A percentile compares a stretch with the other conserved stretches of the same genome.
Conservation (phyloP, 1,140 invertebrate genomes). For the Drosophila ironensis region DNA sequence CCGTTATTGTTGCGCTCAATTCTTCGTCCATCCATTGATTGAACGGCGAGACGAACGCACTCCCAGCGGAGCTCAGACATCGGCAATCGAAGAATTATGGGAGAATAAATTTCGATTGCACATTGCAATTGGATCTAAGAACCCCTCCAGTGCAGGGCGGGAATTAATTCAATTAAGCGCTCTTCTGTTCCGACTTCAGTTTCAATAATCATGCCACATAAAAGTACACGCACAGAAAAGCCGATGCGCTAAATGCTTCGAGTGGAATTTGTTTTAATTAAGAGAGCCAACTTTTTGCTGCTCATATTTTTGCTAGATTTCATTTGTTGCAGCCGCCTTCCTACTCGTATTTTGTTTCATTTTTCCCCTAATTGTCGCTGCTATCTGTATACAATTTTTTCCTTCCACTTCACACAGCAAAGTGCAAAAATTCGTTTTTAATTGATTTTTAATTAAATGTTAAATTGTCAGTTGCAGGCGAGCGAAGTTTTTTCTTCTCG, state of each 20-base stretch:
- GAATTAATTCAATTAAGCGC: constrained; percentile 66
- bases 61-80: constrained; percentile 21
- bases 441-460: constrained; percentile 80
- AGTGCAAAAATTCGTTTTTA: constrained; percentile 73
- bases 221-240: neutral
- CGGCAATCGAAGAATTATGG: constrained; percentile 31
- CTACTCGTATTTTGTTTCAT: too few relatives aligned
- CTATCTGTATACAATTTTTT: constrained; percentile 12
- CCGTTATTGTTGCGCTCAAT: too few relatives aligned
- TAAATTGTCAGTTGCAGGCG: constrained; percentile 71
- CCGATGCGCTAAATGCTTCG: too few relatives aligned
- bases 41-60: constrained; percentile 30
- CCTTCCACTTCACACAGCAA: constrained; percentile 22
- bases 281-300: too few relatives aligned
- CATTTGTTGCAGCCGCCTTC: too few relatives aligned
- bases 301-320: too few relatives aligned
- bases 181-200: constrained; percentile 34
- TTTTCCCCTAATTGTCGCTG: too few relatives aligned
- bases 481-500: neutral
- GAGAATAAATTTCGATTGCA: constrained; percentile 13
- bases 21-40: too few relatives aligned
- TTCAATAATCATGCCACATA: constrained; percentile 14
- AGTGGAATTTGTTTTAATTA: too few relatives aligned
- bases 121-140: constrained; percentile 10
- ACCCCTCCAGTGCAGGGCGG: constrained; percentile 9